Percentiles rank a stretch among this genome's conserved stretches.
Evolutionary conservation across 2,888 invertebrate genomes (phyloP).

Genomic region (Omphaloscelis lunosa): DNA sequence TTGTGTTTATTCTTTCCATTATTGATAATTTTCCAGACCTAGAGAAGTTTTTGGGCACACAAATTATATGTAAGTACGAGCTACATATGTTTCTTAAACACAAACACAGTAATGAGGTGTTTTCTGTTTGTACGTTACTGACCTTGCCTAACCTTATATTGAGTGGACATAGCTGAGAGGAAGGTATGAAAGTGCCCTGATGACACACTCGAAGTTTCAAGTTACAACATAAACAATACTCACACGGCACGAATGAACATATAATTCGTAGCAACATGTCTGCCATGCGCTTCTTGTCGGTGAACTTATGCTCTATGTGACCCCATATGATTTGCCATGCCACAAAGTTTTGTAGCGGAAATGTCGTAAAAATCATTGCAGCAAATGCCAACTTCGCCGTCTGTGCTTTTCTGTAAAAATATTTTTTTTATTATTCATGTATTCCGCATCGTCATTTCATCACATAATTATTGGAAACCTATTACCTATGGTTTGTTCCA

Average conservation of each 20-base stretch:
- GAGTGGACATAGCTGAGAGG: neutral
- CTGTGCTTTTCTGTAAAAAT: constrained; percentile 91
- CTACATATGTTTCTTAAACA: too few species aligned
- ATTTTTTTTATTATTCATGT: neutral
- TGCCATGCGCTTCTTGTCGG: constrained; percentile 73
- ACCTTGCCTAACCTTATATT: too few species aligned
- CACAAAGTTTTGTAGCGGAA: constrained; percentile 97
- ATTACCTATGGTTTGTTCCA: neutral
- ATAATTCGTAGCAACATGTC: constrained; percentile 74
- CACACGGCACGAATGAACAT: constrained; percentile 78
- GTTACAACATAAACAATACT: constrained; percentile 59
- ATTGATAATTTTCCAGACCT: too few species aligned
- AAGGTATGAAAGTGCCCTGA: too few species aligned
- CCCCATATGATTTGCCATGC: constrained; percentile 95
- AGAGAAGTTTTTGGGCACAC: too few species aligned
- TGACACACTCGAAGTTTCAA: neutral
- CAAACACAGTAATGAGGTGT: too few species aligned
- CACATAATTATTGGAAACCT: neutral
- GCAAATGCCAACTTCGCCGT: constrained; percentile 92
- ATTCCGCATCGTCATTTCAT: too few species aligned
- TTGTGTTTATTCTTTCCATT: too few species aligned
- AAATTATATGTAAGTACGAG: too few species aligned
- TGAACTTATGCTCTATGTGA: neutral
- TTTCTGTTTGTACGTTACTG: too few species aligned
- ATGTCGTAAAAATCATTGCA: constrained; percentile 94